phyloP scores from a whole-genome alignment of 2,797 vertebrate species.

The Sebastes iracundus region DNA sequence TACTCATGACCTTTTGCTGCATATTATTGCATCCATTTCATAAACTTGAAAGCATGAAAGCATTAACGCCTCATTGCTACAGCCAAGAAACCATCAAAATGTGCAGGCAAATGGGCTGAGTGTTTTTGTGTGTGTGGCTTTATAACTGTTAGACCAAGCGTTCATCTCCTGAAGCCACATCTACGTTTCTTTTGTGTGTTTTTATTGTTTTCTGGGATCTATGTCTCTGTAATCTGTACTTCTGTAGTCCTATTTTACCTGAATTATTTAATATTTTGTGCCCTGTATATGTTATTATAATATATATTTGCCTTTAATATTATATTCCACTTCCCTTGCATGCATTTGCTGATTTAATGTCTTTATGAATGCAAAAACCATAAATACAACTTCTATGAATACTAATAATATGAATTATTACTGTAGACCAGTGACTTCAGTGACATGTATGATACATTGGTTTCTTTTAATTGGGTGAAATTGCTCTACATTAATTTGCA shows the following conservation, averaged over 20 bases:
- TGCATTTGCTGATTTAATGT: not conserved
- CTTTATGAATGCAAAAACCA: not conserved
- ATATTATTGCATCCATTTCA: not conserved
- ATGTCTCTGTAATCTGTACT: not conserved
- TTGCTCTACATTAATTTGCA: not conserved
- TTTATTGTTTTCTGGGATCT: not conserved
- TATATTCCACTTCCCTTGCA: not conserved
- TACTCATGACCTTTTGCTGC: not conserved
- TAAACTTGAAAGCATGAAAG: not conserved
- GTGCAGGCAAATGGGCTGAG: not conserved
- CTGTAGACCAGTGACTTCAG: not conserved
- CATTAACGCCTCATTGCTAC: not conserved
- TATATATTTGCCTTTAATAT: not conserved
- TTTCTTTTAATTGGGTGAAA: not conserved
- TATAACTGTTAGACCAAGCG: not conserved
- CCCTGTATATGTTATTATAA: not conserved
- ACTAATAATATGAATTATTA: not conserved
- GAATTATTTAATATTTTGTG: not conserved
- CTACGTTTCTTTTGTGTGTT: not conserved
- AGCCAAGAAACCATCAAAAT: not conserved
- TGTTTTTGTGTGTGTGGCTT: not conserved
- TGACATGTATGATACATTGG: not conserved
- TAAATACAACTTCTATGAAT: not conserved
- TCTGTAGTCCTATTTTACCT: not conserved
- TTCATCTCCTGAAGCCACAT: not conserved